These are phyloP conservation scores for Tanytarsus gracilentus DNA, from an alignment of 2,888 invertebrate species.

Conservation along the genomic window DNA sequence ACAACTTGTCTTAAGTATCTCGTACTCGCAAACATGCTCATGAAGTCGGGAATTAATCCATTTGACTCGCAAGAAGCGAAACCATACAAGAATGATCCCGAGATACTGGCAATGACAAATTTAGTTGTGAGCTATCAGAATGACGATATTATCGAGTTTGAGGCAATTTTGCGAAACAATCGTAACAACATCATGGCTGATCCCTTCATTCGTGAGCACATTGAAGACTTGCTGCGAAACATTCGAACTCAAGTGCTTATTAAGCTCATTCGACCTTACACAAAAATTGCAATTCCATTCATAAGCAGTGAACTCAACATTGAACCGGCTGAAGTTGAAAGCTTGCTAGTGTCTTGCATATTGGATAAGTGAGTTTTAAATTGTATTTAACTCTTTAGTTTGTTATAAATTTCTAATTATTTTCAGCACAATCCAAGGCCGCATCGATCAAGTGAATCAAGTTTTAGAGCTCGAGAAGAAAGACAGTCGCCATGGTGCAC, in stretches of 20 bases:
- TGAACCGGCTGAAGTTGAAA: constrained; percentile 90
- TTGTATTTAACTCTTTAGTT: neutral
- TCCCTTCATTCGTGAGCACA: constrained; percentile 97
- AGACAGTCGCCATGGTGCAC: constrained; percentile 64
- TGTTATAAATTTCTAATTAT: constrained; percentile 24
- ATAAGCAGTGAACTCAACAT: constrained; percentile 92
- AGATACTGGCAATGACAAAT: constrained; percentile 98
- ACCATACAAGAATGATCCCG: constrained; percentile 98
- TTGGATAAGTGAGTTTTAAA: constrained; percentile 75
- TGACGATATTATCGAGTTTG: constrained; percentile 97
- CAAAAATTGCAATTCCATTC: constrained; percentile 94
- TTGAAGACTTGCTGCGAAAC: constrained; percentile 91
- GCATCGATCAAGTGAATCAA: constrained; percentile 89
- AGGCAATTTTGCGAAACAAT: constrained; percentile 89
- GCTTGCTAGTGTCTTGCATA: constrained; percentile 93
- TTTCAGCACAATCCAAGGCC: constrained; percentile 69
- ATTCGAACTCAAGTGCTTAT: constrained; percentile 96
- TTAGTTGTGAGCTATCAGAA: constrained; percentile 95
- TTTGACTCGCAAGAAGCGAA: constrained; percentile 99
- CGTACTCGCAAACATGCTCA: constrained; percentile 97
- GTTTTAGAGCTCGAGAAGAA: constrained; percentile 79
- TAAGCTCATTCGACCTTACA: constrained; percentile 95
- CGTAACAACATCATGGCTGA: constrained; percentile 97
- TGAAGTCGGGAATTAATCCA: constrained; percentile 99
- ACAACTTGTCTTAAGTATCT: constrained; percentile 97